phyloP scores from a whole-genome alignment of 2,797 vertebrate species.

The Xiphorhynchus erythropygius region DNA sequence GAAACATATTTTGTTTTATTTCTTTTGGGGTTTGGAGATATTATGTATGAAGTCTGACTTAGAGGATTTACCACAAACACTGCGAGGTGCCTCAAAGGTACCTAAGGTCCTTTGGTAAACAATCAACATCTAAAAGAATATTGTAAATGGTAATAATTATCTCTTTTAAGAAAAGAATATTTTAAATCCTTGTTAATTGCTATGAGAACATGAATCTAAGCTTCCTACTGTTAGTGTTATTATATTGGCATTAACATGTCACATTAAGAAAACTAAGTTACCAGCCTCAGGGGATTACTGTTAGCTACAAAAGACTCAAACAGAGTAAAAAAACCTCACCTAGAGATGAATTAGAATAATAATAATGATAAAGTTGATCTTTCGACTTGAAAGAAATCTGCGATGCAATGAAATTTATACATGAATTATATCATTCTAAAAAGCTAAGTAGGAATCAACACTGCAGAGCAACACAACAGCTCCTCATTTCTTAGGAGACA shows the following conservation, averaged over 20 bases:
- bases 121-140: background rate
- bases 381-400: background rate
- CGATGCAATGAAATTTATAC: background rate
- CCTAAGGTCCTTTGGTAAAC: background rate
- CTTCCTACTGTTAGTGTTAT: background rate
- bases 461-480: background rate
- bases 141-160: slow-evolving; percentile 12
- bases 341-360: background rate
- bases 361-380: background rate
- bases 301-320: background rate
- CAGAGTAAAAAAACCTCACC: background rate
- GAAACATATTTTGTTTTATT: background rate
- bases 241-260: background rate
- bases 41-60: background rate
- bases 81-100: background rate
- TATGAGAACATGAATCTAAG: background rate
- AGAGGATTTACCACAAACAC: background rate
- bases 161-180: background rate
- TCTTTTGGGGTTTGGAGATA: background rate
- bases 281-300: background rate
- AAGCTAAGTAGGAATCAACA: background rate
- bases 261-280: slow-evolving; percentile 11
- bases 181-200: slow-evolving; percentile 13
- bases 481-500: background rate
- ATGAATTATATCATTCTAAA: background rate